Percentiles rank a stretch among this genome's conserved stretches.
Conservation (phyloP, 2,113 vertebrate genomes). For the Amazona guildingii region DNA sequence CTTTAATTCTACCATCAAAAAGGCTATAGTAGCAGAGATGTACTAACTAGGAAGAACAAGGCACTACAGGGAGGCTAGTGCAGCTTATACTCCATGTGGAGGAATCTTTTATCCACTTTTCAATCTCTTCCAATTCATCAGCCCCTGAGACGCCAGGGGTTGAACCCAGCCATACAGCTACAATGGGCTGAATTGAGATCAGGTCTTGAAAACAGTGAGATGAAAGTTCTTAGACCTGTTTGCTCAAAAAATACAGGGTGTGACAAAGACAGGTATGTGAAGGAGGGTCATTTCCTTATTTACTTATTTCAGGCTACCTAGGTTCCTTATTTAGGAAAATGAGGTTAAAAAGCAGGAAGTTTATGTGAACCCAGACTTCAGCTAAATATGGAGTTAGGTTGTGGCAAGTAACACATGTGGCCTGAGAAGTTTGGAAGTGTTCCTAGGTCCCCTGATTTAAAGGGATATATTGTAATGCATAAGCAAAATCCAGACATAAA, state of each 20-base stretch:
- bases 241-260: not conserved
- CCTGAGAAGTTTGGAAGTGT: not conserved
- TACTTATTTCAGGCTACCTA: not conserved
- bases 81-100: not conserved
- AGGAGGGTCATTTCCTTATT: not conserved
- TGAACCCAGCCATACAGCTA: not conserved
- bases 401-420: not conserved
- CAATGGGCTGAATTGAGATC: not conserved
- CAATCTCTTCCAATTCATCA: not conserved
- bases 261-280: not conserved
- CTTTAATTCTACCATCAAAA: not conserved
- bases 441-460: not conserved
- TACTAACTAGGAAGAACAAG: not conserved
- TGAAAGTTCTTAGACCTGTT: not conserved
- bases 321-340: not conserved
- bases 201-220: not conserved
- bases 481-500: constrained; percentile 38
- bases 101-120: not conserved
- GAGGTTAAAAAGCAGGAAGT: not conserved
- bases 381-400: not conserved
- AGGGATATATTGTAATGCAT: constrained; percentile 1
- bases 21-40: not conserved
- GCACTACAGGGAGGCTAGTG: not conserved
- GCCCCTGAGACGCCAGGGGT: not conserved
- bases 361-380: not conserved